These are phyloP conservation scores for Seladonia tumulorum DNA, from an alignment of 2,888 invertebrate species.

Conservation along the genomic window DNA sequence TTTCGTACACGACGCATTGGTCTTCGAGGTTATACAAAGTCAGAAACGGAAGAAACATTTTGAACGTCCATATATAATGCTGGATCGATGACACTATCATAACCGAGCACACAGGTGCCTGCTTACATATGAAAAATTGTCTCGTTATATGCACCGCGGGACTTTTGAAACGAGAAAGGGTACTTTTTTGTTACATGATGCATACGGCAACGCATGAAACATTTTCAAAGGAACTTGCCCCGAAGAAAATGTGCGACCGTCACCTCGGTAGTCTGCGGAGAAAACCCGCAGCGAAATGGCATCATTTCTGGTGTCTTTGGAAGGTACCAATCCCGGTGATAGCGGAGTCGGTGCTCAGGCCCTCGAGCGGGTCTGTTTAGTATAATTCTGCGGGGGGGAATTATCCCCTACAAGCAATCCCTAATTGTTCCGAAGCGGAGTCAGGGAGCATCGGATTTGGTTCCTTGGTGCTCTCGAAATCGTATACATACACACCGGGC, in stretches of 20 bases:
- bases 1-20: no score
- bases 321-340: neutral
- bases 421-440: slow-evolving; percentile 32
- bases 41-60: no score
- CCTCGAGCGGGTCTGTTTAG: slow-evolving; percentile 8
- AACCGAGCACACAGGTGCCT: no score
- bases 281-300: neutral
- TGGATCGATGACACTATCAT: no score
- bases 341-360: neutral
- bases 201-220: no score
- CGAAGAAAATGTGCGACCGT: neutral
- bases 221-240: neutral
- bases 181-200: no score
- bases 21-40: no score
- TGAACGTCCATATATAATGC: no score
- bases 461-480: neutral
- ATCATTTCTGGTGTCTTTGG: neutral
- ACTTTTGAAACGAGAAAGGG: no score
- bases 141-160: no score
- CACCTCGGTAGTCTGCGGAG: neutral
- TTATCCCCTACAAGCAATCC: slow-evolving; percentile 12
- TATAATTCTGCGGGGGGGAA: slow-evolving; percentile 4
- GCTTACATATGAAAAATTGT: no score
- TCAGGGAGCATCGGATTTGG: neutral
- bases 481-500: neutral